A percentile compares a stretch with the other conserved stretches of the same genome.
These are phyloP conservation scores for Lacerta viridis DNA, from an alignment of 2,797 vertebrate genomes.

Conservation along the genomic window DNA sequence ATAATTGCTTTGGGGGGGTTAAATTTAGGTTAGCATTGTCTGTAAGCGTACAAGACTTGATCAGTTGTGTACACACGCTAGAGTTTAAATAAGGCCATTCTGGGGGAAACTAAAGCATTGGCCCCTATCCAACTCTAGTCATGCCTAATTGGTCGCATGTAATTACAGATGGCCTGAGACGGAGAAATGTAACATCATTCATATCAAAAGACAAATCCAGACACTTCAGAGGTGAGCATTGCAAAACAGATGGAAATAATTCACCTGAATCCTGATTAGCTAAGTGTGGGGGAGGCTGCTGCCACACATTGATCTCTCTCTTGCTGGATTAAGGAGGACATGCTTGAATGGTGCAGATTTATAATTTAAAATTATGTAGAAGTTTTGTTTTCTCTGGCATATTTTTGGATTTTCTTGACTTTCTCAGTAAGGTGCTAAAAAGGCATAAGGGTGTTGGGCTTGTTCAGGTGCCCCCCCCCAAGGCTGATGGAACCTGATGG, in stretches of 20 bases:
- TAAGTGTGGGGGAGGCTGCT: background rate
- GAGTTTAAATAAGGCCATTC: background rate
- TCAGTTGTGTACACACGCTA: background rate
- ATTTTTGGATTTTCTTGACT: background rate
- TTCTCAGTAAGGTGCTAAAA: background rate
- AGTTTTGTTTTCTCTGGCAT: background rate
- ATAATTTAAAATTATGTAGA: background rate
- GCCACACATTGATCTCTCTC: background rate
- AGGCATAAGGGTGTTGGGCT: no score
- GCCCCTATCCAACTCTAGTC: background rate
- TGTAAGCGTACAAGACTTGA: background rate
- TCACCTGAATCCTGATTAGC: background rate
- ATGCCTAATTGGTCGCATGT: no score
- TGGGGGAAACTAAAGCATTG: background rate
- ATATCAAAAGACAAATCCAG: background rate
- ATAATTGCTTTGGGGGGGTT: conserved; percentile 26
- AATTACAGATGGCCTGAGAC: background rate
- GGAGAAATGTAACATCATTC: background rate
- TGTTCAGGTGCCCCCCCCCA: no score
- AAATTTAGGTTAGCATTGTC: background rate
- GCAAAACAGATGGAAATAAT: background rate
- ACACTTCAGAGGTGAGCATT: background rate
- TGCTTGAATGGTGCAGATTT: background rate
- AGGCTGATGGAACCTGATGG: no score
- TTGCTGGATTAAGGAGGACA: background rate